phyloP scores from a whole-genome alignment of 2,113 vertebrate genomes.

The Megatriorchis doriae region DNA sequence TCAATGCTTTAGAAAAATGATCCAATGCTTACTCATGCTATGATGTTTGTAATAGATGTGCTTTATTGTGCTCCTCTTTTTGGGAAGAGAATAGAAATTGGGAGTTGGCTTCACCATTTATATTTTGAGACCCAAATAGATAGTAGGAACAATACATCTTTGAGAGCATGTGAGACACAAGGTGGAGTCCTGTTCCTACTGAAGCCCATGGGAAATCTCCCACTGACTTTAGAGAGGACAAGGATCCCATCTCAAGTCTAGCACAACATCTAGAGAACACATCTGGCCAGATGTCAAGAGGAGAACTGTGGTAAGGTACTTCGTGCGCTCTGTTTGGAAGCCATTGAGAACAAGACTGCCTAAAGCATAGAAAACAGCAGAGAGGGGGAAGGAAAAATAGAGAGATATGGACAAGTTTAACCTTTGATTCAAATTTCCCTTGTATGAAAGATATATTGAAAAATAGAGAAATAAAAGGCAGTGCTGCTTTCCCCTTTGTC shows the following conservation, averaged over 20 bases:
- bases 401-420: neutral
- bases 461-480: neutral
- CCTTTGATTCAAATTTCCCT: neutral
- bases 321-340: neutral
- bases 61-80: neutral
- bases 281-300: neutral
- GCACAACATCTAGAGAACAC: neutral
- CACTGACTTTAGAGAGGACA: neutral
- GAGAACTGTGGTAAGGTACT: neutral
- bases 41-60: neutral
- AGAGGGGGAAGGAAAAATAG: neutral
- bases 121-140: neutral
- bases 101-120: neutral
- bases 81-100: neutral
- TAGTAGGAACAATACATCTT: neutral
- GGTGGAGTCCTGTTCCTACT: neutral
- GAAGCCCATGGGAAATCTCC: neutral
- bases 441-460: too few species aligned
- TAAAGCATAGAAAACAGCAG: neutral
- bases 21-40: neutral
- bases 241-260: neutral
- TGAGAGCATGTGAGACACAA: neutral
- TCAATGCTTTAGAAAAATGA: neutral
- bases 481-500: neutral
- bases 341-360: neutral